A percentile compares a stretch with the other conserved stretches of the same genome.
Evolutionary conservation across 2,113 vertebrate genomes (phyloP).

Genomic region (Symphodus melops): DNA sequence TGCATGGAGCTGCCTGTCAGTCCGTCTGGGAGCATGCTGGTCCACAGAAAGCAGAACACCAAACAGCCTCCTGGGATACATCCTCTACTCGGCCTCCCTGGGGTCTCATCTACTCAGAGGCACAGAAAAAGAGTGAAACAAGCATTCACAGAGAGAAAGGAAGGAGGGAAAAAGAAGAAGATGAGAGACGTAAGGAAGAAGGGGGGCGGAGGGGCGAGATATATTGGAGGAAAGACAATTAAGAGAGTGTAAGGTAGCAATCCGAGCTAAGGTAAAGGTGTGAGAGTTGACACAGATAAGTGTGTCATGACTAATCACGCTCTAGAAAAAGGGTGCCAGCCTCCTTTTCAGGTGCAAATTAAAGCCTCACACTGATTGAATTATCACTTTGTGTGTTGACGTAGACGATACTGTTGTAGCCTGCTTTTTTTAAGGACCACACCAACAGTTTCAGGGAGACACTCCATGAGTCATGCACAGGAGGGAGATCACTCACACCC

Average conservation of each 20-base stretch:
- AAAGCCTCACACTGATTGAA: slow-evolving; percentile 38
- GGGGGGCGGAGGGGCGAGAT: too few relatives aligned
- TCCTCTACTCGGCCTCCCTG: slow-evolving; percentile 62
- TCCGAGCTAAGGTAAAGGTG: slow-evolving; percentile 45
- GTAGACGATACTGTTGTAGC: background rate
- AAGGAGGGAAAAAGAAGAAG: background rate
- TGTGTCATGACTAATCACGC: slow-evolving; percentile 53
- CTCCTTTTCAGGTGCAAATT: slow-evolving; percentile 68
- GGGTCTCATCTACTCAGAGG: slow-evolving; percentile 37
- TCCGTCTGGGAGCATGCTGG: slow-evolving; percentile 53
- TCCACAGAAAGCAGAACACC: slow-evolving; percentile 64
- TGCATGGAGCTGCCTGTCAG: slow-evolving; percentile 47
- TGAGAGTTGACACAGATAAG: slow-evolving; percentile 29
- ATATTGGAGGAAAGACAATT: slow-evolving; percentile 19
- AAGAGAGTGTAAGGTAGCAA: slow-evolving; percentile 29
- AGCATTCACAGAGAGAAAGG: slow-evolving; percentile 25
- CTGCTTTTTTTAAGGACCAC: slow-evolving; percentile 3
- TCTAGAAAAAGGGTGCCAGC: slow-evolving; percentile 12
- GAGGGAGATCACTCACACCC: slow-evolving; percentile 52
- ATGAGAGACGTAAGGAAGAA: background rate
- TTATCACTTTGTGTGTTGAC: slow-evolving; percentile 35
- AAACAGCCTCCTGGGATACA: slow-evolving; percentile 61
- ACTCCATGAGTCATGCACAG: slow-evolving; percentile 48
- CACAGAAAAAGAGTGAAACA: slow-evolving; percentile 29
- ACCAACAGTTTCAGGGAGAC: slow-evolving; percentile 25